Percentiles rank a stretch among this genome's conserved stretches.
These are phyloP conservation scores for Pseudoips prasinana DNA, from an alignment of 2,888 invertebrate species.

Conservation along the genomic window DNA sequence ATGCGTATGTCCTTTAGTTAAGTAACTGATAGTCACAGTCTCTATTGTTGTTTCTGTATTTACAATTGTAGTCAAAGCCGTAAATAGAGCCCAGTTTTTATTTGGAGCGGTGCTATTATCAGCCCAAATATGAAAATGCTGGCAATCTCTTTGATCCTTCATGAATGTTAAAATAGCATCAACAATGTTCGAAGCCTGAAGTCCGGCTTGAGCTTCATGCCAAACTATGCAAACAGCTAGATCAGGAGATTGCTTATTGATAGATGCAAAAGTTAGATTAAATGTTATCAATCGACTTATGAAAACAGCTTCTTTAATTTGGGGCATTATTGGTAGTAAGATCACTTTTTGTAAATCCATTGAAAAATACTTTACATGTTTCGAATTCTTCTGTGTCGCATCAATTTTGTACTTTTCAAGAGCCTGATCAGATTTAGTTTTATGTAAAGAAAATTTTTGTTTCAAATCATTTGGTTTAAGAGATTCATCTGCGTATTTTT, in stretches of 20 bases:
- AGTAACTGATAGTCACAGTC: no score
- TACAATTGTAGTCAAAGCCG: slow-evolving; percentile 7
- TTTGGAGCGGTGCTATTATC: slow-evolving; percentile 9
- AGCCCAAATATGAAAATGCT: slow-evolving; percentile 8
- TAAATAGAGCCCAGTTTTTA: slow-evolving; percentile 5
- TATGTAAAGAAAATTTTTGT: slow-evolving; percentile 2
- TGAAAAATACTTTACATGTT: slow-evolving; percentile 7
- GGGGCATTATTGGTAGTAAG: no score
- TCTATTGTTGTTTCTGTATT: no score
- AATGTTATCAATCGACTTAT: no score
- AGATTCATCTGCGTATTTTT: slow-evolving; percentile 4
- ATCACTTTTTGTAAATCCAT: no score
- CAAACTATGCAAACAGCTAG: slow-evolving; percentile 13
- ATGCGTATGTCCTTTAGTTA: no score
- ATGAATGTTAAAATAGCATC: no score
- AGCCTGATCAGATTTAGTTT: slow-evolving; percentile 2
- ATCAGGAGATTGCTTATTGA: slow-evolving; percentile 14
- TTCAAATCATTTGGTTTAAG: slow-evolving; percentile 1
- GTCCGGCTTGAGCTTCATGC: slow-evolving; percentile 14
- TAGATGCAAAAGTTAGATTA: slow-evolving; percentile 20
- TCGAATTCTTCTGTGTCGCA: slow-evolving; percentile 6
- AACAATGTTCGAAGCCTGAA: slow-evolving; percentile 7
- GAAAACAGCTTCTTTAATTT: no score
- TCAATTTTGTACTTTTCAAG: slow-evolving; percentile 8
- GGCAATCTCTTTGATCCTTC: no score